phyloP scores from a whole-genome alignment of 2,113 vertebrate species.

The Girardinichthys multiradiatus region DNA sequence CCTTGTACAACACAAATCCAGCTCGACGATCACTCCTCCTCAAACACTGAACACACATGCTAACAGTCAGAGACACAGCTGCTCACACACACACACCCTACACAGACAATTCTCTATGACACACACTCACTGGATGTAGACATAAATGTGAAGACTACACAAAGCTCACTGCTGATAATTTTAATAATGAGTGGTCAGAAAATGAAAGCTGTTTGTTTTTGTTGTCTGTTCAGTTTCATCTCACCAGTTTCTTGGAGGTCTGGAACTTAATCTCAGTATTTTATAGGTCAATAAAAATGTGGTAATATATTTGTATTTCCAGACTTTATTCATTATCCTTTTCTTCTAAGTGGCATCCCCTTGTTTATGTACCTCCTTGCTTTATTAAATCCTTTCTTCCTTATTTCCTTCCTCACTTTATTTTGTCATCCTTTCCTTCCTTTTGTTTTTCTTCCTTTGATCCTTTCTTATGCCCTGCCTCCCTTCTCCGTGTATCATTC shows the following conservation, averaged over 20 bases:
- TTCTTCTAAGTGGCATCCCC: no score
- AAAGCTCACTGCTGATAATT: conserved; percentile 53
- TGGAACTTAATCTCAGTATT: no score
- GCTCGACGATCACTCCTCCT: background rate
- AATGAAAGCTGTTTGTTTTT: conserved; percentile 60
- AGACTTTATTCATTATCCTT: no score
- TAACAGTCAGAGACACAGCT: background rate
- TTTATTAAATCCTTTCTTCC: no score
- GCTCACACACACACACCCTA: background rate
- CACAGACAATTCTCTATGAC: conserved; percentile 10
- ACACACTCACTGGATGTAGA: background rate
- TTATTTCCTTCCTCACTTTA: no score
- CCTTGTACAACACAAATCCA: conserved; percentile 38
- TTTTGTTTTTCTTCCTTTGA: no score
- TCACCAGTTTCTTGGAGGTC: background rate
- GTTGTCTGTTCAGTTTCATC: conserved; percentile 37
- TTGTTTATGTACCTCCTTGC: no score
- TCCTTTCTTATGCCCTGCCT: no score
- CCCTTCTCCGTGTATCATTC: no score
- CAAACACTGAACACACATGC: background rate
- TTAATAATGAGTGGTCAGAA: conserved; percentile 54
- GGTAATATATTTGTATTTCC: background rate
- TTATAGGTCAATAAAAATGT: background rate
- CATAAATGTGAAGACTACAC: conserved; percentile 12
- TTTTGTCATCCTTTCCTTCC: no score